Conservation (phyloP, 2,113 vertebrate species). For the Caranx ignobilis region DNA sequence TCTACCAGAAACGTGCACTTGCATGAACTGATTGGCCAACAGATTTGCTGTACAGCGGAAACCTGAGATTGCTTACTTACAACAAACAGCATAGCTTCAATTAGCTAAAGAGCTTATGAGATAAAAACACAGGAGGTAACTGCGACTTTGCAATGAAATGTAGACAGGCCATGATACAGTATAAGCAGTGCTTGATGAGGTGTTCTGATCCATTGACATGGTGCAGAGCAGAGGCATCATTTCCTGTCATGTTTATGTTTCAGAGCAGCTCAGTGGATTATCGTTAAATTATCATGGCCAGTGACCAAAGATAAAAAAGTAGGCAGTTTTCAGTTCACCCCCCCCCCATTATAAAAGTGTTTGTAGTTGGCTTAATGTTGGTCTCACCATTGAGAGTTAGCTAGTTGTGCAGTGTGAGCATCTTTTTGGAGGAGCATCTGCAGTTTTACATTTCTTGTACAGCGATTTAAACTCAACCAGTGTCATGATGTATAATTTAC, state of each 20-base stretch:
- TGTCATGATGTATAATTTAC: background rate
- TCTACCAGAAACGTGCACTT: background rate
- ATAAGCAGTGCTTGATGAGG: background rate
- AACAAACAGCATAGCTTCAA: background rate
- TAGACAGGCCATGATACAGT: background rate
- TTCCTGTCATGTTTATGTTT: background rate
- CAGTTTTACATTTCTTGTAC: too few relatives aligned
- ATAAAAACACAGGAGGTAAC: background rate
- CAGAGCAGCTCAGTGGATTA: background rate
- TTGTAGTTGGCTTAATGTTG: background rate
- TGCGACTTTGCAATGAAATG: background rate
- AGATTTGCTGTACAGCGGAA: too few relatives aligned
- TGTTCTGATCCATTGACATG: background rate
- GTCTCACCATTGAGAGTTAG: background rate
- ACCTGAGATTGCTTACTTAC: too few relatives aligned
- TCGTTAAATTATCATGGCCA: background rate
- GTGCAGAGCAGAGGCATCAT: background rate
- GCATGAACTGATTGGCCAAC: background rate
- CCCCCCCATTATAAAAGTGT: background rate
- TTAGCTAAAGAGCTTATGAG: background rate
- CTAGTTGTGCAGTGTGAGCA: rapidly evolving
- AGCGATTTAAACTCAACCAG: background rate
- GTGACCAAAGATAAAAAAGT: background rate
- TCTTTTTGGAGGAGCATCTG: background rate
- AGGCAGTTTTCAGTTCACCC: background rate